Evolutionary conservation across 2,888 invertebrate species (phyloP), one percentile per base, ranked within the genome.

Genomic region (Sarcophaga carnaria): DNA sequence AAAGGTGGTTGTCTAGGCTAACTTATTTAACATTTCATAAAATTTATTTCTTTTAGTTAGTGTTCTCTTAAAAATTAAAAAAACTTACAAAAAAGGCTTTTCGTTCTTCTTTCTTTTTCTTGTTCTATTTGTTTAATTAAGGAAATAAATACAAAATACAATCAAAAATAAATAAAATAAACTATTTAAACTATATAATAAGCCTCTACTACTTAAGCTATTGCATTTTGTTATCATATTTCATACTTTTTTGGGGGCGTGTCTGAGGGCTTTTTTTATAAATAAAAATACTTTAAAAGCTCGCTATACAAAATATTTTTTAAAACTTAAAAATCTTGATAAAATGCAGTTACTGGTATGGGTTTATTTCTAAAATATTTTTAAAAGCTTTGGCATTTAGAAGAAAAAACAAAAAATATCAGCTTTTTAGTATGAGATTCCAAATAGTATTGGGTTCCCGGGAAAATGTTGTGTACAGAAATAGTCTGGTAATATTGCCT

Each of bases 131-230:
- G 37, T 69, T 69, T 49, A 69, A 22, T 69, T 49, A 25, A 49
- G 69, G 3, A 74, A 74, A 4, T 74, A 74, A 17, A 69, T 45
- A 54, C 10, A 25, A n/a, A 59, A 62, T 67, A 59, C 67, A 78
- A 75, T 17, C 75, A 47, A 49, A 62, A 78, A 81, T 74, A 83
- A 80, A 85, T 74, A 81, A 64, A 78, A 63, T 66, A 64, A 2
- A 70, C 54, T 49, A 63, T 54, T 70, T 76, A 63, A 75, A 20
- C 59, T 45, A n/a, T 45, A 17, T 82, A 69, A 76, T 67, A 86
- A 86, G 86, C 86, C 86, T 86, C 86, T 86, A 75, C 86, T 86
- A 86, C 86, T 86, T 86, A 86, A 86, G 54, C 83, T 86, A 86
- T 83, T 86, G 86, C 83, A 86, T 83, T 86, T 62, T 71, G 67